Evolutionary conservation across 2,888 invertebrate genomes (phyloP).

Genomic region (Leptinotarsa tumamoca): DNA sequence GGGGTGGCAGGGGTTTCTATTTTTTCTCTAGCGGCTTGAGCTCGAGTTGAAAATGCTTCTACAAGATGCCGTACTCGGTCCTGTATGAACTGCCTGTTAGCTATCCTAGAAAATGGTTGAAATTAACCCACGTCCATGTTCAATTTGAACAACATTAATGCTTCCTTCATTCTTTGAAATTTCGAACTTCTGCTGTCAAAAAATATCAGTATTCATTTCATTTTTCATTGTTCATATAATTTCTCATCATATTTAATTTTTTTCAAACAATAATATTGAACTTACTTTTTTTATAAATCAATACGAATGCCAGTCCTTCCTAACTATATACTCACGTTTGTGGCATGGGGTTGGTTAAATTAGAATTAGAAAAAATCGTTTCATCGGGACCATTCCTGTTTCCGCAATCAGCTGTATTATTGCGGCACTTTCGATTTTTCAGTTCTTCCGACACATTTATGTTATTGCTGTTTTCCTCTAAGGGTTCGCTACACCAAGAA

Average conservation of each 20-base stretch:
- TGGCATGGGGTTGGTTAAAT: conserved; percentile 26
- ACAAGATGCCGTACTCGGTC: conserved; percentile 71
- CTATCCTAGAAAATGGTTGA: conserved; percentile 43
- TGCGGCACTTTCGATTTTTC: conserved; percentile 12
- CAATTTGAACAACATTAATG: too few relatives aligned
- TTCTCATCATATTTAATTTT: too few relatives aligned
- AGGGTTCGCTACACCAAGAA: conserved; percentile 63
- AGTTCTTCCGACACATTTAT: conserved; percentile 38
- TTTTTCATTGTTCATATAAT: too few relatives aligned
- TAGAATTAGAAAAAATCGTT: conserved; percentile 38
- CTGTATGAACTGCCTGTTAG: conserved; percentile 64
- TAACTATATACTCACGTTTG: conserved; percentile 26
- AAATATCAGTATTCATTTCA: too few relatives aligned
- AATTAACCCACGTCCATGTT: too few relatives aligned
- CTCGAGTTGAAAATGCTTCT: conserved; percentile 72
- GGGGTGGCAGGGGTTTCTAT: conserved; percentile 76
- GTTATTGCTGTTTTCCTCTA: conserved; percentile 54
- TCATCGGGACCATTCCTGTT: conserved; percentile 34
- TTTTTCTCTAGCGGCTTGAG: conserved; percentile 70
- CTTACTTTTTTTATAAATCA: too few relatives aligned
- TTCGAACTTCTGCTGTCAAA: too few relatives aligned
- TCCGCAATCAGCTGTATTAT: conserved; percentile 15
- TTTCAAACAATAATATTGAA: too few relatives aligned
- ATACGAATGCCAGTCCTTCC: conserved; percentile 25
- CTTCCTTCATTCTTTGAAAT: too few relatives aligned